Evolutionary conservation across 2,797 vertebrate genomes (phyloP).

Genomic region (Xiphophorus birchmanni): DNA sequence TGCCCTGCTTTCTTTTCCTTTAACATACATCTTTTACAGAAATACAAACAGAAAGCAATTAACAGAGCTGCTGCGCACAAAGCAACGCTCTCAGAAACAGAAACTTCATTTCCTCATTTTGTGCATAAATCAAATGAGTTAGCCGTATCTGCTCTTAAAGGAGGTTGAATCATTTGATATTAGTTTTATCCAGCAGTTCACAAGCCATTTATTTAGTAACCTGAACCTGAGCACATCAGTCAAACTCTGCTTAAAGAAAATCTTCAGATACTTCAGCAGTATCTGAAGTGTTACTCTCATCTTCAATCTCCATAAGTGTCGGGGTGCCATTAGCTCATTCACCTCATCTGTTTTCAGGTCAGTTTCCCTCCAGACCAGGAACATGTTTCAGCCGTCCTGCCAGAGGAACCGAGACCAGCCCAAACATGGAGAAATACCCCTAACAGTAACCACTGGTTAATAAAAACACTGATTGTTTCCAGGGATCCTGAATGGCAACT

Average conservation of each 20-base stretch:
- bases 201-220: slow-evolving; percentile 4
- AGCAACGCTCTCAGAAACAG: slow-evolving; percentile 48
- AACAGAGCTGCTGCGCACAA: slow-evolving; percentile 33
- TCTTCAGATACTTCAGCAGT: slow-evolving; percentile 11
- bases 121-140: background rate
- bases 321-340: slow-evolving; percentile 52
- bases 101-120: slow-evolving; percentile 26
- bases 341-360: slow-evolving; percentile 57
- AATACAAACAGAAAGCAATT: slow-evolving; percentile 47
- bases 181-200: background rate
- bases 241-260: slow-evolving; percentile 6
- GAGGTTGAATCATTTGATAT: background rate
- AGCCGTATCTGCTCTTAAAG: slow-evolving; percentile 1
- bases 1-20: slow-evolving; percentile 24
- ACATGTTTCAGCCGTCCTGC: slow-evolving; percentile 55
- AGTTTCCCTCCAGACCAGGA: slow-evolving; percentile 66
- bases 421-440: slow-evolving; percentile 79
- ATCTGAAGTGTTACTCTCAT: slow-evolving; percentile 28
- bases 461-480: slow-evolving; percentile 65
- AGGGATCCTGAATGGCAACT: slow-evolving; percentile 50
- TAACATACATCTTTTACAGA: slow-evolving; percentile 22
- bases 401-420: slow-evolving; percentile 64
- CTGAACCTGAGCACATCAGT: background rate
- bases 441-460: slow-evolving; percentile 42
- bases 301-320: slow-evolving; percentile 16